Base-by-base conservation (phyloP, 2,888 invertebrate species). In the Rhogogaster chlorosoma region DNA sequence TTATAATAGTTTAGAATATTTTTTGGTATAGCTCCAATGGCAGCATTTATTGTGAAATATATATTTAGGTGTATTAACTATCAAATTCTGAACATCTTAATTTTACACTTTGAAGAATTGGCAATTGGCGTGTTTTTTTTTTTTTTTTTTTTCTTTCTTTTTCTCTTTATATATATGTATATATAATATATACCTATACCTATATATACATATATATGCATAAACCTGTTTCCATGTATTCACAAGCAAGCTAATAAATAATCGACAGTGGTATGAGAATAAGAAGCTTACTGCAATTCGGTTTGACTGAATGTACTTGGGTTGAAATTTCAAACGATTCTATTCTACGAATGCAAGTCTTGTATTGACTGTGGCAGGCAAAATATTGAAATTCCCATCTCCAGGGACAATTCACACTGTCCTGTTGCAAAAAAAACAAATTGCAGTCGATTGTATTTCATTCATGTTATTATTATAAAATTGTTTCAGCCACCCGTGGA, bases 1-100 rank as follows among this genome's bases (percentile, higher is more conserved):
- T 90, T 91, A 90, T 89, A 88, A 89, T 91, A 92, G 90, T 92
- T 92, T 92, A 92, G 92, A 92, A 92, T 92, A 91, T 92, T 91
- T 88, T 92, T 91, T 91, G 90, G 90, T 90, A 91, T 91, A 91
- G 90, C 90, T 91, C 89, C 88, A 89, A 90, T 92, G 91, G 92
- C 91, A 92, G 91, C 92, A 88, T 90, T 92, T 91, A 91, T 89
- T 90, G 89, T 90, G 91, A 92, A 90, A 90, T 90, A 91, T 91
- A 91, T 89, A 89, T 88, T 86, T 87, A 88, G 85, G 86, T 87
- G 87, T 88, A 87, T 84, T 83, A 84, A 80, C 70, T 85, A 85
- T 86, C 85, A 86, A 85, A 86, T 85, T 86, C 86, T 85, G 84
- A 84, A 77, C 78, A 86, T 86, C 77, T 85, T 85, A 84, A 83